phyloP scores from a whole-genome alignment of 2,888 invertebrate species.

The Autographa gamma region DNA sequence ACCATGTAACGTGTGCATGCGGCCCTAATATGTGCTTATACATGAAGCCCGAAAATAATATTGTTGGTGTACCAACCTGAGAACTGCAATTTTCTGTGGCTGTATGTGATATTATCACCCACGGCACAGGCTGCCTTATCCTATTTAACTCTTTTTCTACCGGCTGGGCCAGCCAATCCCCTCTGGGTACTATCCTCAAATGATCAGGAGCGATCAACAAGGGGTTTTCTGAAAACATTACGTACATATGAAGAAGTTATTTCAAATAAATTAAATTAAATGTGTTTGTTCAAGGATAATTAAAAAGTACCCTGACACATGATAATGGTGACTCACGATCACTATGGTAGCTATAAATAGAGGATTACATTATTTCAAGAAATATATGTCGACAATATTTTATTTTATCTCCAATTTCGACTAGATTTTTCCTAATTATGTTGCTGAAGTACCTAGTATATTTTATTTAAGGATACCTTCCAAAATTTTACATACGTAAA shows the following conservation, averaged over 20 bases:
- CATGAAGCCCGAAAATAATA: no score
- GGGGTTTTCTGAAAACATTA: constrained; percentile 73
- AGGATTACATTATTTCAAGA: neutral
- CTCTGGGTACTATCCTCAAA: constrained; percentile 87
- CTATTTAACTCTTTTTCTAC: constrained; percentile 76
- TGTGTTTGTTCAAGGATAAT: constrained; percentile 15
- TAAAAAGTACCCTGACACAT: neutral
- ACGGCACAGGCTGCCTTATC: constrained; percentile 78
- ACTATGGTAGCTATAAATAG: constrained; percentile 15
- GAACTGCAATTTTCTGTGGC: constrained; percentile 89
- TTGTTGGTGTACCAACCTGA: constrained; percentile 77
- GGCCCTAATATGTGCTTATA: no score
- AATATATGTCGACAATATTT: no score
- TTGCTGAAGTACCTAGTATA: no score
- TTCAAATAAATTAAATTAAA: neutral
- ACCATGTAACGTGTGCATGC: no score
- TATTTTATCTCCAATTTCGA: no score
- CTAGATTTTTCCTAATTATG: no score
- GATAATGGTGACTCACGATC: constrained; percentile 29
- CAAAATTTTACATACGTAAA: no score
- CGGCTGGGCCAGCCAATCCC: constrained; percentile 92
- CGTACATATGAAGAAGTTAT: neutral
- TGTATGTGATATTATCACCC: constrained; percentile 91
- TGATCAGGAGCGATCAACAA: constrained; percentile 79
- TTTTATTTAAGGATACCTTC: no score